A percentile compares a stretch with the other conserved stretches of the same genome.
phyloP scores from a whole-genome alignment of 2,113 vertebrate genomes.

The Paracyprichromis sp. region DNA sequence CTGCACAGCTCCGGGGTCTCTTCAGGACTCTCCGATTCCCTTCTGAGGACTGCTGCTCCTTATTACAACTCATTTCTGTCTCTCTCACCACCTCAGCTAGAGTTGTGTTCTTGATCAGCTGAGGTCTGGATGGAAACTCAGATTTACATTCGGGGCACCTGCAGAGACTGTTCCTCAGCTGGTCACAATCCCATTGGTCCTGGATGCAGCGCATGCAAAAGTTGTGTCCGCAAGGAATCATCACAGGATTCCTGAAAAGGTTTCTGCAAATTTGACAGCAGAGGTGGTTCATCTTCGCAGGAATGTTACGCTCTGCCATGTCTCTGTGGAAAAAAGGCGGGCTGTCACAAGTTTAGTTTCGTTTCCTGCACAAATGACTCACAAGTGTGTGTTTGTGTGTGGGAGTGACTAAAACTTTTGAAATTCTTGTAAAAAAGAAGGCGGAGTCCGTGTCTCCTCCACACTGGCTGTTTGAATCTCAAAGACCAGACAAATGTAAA shows the following conservation, averaged over 20 bases:
- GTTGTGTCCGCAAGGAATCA: constrained; percentile 69
- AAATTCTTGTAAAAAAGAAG: background rate
- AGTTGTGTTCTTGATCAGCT: background rate
- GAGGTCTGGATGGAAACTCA: background rate
- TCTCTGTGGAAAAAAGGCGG: background rate
- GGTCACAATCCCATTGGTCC: background rate
- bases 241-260: constrained; percentile 64
- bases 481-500: background rate
- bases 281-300: constrained; percentile 38
- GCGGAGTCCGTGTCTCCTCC: background rate
- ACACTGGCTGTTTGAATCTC: background rate
- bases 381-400: background rate
- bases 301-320: background rate
- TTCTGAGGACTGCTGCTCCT: background rate
- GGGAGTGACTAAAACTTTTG: constrained; percentile 5
- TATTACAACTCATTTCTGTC: constrained; percentile 34
- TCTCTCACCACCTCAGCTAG: constrained; percentile 17
- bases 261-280: constrained; percentile 68
- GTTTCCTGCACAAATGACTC: background rate
- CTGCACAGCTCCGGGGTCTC: constrained; percentile 67
- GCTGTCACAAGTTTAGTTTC: background rate
- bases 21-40: constrained; percentile 60
- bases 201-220: constrained; percentile 5
- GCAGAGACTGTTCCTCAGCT: background rate
- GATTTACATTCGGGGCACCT: background rate